phyloP scores from a whole-genome alignment of 2,113 vertebrate genomes.

The cat (Felis catus) region DNA sequence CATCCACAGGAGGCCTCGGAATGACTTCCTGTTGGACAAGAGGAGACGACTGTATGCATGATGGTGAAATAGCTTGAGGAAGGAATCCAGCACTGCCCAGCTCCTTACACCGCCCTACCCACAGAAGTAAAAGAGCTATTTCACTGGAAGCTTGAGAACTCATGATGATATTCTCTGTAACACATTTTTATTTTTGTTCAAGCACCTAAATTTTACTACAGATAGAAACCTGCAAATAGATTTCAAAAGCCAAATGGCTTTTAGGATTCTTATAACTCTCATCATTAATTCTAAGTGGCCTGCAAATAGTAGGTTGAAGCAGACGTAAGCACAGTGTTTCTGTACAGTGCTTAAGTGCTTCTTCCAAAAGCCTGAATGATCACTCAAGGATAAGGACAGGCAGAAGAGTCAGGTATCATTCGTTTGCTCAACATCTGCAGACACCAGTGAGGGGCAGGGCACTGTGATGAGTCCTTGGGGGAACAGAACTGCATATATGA shows the following conservation, averaged over 20 bases:
- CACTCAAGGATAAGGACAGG: background rate
- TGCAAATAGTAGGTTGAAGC: background rate
- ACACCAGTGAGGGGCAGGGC: background rate
- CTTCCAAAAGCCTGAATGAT: background rate
- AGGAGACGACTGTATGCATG: background rate
- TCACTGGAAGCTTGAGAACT: background rate
- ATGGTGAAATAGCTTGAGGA: background rate
- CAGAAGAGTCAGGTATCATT: background rate
- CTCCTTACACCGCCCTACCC: background rate
- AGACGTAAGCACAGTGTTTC: background rate
- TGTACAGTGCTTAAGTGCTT: background rate
- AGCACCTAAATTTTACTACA: background rate
- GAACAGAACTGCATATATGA: background rate
- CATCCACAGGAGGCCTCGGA: background rate
- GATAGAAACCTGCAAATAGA: background rate
- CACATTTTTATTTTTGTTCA: background rate
- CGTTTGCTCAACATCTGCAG: background rate
- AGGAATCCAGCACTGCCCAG: background rate
- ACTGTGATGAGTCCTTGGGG: background rate
- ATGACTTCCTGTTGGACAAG: background rate
- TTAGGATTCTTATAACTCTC: background rate
- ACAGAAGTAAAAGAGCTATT: fast-evolving
- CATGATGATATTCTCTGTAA: background rate
- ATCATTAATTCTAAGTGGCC: background rate
- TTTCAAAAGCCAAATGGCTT: background rate